phyloP scores from a whole-genome alignment of 2,113 vertebrate species.

The Burhinus oedicnemus region DNA sequence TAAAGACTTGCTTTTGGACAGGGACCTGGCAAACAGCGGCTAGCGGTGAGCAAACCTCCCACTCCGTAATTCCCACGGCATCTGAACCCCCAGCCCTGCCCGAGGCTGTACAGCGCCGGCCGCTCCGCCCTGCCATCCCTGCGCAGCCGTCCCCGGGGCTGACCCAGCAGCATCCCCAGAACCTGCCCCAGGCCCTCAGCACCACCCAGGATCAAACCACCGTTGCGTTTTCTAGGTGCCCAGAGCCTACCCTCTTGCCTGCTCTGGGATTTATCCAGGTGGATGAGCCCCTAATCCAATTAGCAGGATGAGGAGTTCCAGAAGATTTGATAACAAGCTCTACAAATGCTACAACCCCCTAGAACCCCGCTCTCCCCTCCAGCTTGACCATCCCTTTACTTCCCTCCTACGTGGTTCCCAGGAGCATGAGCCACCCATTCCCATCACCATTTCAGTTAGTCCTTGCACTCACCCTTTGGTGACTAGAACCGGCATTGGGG shows the following conservation, averaged over 20 bases:
- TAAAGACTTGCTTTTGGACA: background rate
- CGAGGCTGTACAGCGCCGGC: fast-evolving
- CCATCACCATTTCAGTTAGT: background rate
- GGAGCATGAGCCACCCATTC: background rate
- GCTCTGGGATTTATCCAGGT: background rate
- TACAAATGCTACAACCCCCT: background rate
- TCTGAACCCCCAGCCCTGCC: background rate
- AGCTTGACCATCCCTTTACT: background rate
- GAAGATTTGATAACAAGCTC: background rate
- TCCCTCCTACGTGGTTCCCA: fast-evolving
- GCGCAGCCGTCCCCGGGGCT: background rate
- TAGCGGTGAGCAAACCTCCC: background rate
- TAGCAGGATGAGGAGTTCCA: background rate
- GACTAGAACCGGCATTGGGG: background rate
- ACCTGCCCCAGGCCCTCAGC: background rate
- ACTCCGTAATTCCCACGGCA: fast-evolving
- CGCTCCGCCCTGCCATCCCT: background rate
- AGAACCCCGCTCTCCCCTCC: background rate
- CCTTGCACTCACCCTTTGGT: background rate
- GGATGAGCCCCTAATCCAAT: conserved; percentile 2
- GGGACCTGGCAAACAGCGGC: background rate
- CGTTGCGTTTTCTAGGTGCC: background rate
- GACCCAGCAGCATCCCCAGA: background rate
- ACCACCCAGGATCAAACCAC: background rate
- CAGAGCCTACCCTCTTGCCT: background rate